A percentile compares a stretch with the other conserved stretches of the same genome.
These are phyloP conservation scores for Pyrgilauda ruficollis DNA, from an alignment of 2,113 vertebrate species.

Conservation along the genomic window DNA sequence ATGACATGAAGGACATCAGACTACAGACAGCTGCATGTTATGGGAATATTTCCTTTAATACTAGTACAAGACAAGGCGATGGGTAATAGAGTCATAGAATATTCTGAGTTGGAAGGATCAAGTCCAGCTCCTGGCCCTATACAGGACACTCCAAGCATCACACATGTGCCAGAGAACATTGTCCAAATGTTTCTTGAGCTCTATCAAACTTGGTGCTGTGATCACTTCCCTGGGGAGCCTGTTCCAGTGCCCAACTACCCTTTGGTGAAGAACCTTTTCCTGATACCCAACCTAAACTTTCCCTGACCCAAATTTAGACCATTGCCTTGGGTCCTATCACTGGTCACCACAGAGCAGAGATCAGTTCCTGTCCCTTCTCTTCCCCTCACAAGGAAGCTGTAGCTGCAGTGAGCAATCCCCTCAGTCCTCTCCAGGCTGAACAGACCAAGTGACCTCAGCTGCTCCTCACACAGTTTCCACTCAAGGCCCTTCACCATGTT, in stretches of 20 bases:
- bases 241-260: rapidly evolving
- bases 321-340: neutral
- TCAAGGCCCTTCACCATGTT: neutral
- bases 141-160: neutral
- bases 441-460: neutral
- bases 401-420: rapidly evolving
- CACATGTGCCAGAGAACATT: neutral
- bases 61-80: neutral
- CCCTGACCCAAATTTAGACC: neutral
- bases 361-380: neutral
- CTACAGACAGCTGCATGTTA: neutral
- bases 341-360: neutral
- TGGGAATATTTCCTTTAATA: neutral
- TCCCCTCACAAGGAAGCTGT: rapidly evolving
- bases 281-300: neutral
- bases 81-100: neutral
- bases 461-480: neutral
- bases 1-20: neutral
- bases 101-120: neutral
- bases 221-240: neutral
- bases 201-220: neutral
- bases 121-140: too few species aligned
- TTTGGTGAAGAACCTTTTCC: neutral
- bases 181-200: rapidly evolving
- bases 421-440: neutral